phyloP scores from a whole-genome alignment of 1,140 invertebrate genomes.

The Aporrectodea caliginosa region DNA sequence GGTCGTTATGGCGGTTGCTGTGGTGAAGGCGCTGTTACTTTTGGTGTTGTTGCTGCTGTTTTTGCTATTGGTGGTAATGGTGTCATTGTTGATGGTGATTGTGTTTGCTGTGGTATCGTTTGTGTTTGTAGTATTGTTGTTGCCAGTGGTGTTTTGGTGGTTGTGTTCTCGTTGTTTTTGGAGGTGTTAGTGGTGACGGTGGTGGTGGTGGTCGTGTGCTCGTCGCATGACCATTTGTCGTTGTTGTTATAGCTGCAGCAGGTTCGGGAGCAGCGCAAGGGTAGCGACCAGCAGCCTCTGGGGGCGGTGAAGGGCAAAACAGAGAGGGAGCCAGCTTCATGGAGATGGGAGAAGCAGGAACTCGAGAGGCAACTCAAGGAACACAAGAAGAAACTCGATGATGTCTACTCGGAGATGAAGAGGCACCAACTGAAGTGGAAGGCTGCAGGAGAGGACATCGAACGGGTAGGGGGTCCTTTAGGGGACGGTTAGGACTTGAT shows the following conservation, averaged over 20 bases:
- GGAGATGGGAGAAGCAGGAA: constrained; percentile 34
- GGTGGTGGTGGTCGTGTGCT: too few species aligned
- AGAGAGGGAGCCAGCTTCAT: constrained; percentile 26
- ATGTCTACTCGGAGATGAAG: constrained; percentile 26
- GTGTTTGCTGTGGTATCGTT: too few species aligned
- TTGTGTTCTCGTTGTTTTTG: too few species aligned
- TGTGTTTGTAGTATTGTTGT: too few species aligned
- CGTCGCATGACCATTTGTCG: too few species aligned
- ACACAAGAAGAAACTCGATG: constrained; percentile 31
- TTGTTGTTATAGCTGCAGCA: too few species aligned
- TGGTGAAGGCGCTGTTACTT: background rate
- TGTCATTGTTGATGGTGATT: background rate
- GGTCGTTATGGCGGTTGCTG: background rate
- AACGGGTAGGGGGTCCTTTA: constrained; percentile 18
- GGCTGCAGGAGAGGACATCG: constrained; percentile 29
- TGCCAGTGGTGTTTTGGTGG: too few species aligned
- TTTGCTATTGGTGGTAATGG: background rate
- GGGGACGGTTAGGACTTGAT: too few species aligned
- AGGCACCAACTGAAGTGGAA: constrained; percentile 31
- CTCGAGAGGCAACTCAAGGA: constrained; percentile 33
- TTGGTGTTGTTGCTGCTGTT: background rate
- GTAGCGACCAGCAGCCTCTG: constrained; percentile 17
- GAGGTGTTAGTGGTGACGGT: too few species aligned
- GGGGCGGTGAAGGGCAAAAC: constrained; percentile 4
- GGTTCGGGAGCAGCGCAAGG: background rate